A percentile compares a stretch with the other conserved stretches of the same genome.
Conservation (phyloP, 2,888 invertebrate genomes). For the Scaeva pyrastri region DNA sequence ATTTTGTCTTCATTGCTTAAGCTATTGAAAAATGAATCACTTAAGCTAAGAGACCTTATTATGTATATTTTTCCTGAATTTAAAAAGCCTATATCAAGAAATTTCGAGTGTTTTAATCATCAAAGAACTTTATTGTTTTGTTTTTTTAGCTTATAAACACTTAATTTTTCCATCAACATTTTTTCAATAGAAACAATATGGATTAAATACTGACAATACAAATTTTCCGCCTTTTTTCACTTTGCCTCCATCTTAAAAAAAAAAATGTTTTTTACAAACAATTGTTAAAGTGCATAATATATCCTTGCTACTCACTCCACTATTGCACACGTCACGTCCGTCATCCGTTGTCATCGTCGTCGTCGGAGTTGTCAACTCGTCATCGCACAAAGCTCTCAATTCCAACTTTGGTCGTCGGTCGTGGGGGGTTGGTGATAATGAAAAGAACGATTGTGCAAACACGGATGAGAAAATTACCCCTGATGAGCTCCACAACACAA, state of each 20-base stretch:
- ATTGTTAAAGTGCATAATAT: conserved; percentile 13
- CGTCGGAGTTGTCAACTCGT: too few species aligned
- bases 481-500: conserved; percentile 22
- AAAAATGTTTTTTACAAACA: conserved; percentile 4
- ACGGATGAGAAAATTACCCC: conserved; percentile 70
- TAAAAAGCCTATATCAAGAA: too few species aligned
- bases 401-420: too few species aligned
- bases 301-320: background rate
- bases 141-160: background rate
- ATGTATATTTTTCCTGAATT: too few species aligned
- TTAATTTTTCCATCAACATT: background rate
- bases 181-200: background rate
- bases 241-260: conserved; percentile 9
- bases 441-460: conserved; percentile 64
- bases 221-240: background rate
- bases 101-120: too few species aligned
- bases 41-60: too few species aligned
- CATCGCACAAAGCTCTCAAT: conserved; percentile 10
- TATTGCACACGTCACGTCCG: background rate
- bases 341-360: too few species aligned
- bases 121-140: too few species aligned
- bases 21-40: too few species aligned
- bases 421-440: conserved; percentile 48
- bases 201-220: background rate
- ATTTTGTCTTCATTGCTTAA: too few species aligned